phyloP scores from a whole-genome alignment of 2,888 invertebrate species.

The Orthosia incerta region DNA sequence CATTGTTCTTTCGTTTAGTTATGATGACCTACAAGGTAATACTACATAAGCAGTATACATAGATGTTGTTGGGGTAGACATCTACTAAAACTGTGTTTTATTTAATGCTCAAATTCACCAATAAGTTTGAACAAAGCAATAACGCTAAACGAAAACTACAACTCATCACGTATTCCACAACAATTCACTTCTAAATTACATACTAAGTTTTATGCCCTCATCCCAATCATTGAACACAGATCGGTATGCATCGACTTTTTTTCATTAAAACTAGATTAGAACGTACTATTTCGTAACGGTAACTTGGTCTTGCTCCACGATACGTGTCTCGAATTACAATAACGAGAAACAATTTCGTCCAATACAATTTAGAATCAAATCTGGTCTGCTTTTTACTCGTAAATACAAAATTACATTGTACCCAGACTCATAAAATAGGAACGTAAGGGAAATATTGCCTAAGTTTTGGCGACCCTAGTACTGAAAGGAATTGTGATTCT shows the following conservation, averaged over 20 bases:
- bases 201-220: conserved; percentile 10
- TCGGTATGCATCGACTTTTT: conserved; percentile 29
- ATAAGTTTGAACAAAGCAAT: not conserved
- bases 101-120: too few relatives aligned
- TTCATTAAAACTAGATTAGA: conserved; percentile 55
- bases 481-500: conserved; percentile 45
- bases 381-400: conserved; percentile 58
- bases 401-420: conserved; percentile 61
- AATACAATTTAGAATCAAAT: conserved; percentile 65
- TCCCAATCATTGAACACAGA: conserved; percentile 18
- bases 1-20: too few relatives aligned
- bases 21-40: too few relatives aligned
- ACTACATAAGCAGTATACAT: too few relatives aligned
- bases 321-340: conserved; percentile 56
- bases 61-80: too few relatives aligned
- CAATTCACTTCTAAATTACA: conserved; percentile 38
- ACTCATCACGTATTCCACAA: conserved; percentile 5
- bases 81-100: not conserved
- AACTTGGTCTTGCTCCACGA: conserved; percentile 40
- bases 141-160: conserved; percentile 1
- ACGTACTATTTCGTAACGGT: conserved; percentile 33
- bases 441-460: conserved; percentile 49
- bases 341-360: conserved; percentile 54
- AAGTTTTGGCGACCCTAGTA: conserved; percentile 49
- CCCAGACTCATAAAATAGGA: conserved; percentile 49